Conservation (phyloP, 92 coral and sea anemone species). For the Porites rus region DNA sequence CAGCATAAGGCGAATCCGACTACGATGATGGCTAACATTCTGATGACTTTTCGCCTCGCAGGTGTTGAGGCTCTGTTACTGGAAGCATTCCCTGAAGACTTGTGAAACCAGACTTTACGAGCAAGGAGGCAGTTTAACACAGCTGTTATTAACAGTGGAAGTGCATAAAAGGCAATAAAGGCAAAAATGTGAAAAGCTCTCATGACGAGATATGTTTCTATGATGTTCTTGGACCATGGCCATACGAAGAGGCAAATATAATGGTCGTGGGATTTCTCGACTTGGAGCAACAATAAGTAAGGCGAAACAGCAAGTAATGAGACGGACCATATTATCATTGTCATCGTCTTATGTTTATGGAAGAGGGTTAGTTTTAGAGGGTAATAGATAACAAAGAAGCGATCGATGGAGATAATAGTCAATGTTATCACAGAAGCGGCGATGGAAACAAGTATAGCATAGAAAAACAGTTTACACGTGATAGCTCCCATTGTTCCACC, state of each 20-base stretch:
- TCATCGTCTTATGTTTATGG: slow-evolving; percentile 54
- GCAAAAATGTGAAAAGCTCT: slow-evolving; percentile 36
- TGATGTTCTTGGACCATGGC: slow-evolving; percentile 44
- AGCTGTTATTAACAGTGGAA: slow-evolving; percentile 66
- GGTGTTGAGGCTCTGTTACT: slow-evolving; percentile 29
- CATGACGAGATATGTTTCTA: slow-evolving; percentile 25
- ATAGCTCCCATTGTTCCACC: slow-evolving; percentile 56
- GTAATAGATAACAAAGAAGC: slow-evolving; percentile 62
- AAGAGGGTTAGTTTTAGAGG: slow-evolving; percentile 60
- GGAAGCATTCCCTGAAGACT: slow-evolving; percentile 31
- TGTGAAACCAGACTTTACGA: slow-evolving; percentile 66
- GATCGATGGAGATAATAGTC: slow-evolving; percentile 61
- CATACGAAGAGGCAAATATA: slow-evolving; percentile 31
- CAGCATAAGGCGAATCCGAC: slow-evolving; percentile 66
- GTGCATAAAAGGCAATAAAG: slow-evolving; percentile 60
- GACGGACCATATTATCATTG: slow-evolving; percentile 61
- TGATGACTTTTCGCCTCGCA: slow-evolving; percentile 62
- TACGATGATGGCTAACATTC: slow-evolving; percentile 57
- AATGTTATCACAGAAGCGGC: slow-evolving; percentile 76
- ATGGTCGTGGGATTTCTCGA: slow-evolving; percentile 9
- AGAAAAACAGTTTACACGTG: slow-evolving; percentile 60
- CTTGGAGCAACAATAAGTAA: slow-evolving; percentile 36
- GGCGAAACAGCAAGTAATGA: slow-evolving; percentile 53
- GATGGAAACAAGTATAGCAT: slow-evolving; percentile 55
- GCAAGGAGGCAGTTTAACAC: slow-evolving; percentile 61